These are phyloP conservation scores for Malurus alboscapulatus DNA, from an alignment of 2,113 vertebrate species.

Conservation along the genomic window DNA sequence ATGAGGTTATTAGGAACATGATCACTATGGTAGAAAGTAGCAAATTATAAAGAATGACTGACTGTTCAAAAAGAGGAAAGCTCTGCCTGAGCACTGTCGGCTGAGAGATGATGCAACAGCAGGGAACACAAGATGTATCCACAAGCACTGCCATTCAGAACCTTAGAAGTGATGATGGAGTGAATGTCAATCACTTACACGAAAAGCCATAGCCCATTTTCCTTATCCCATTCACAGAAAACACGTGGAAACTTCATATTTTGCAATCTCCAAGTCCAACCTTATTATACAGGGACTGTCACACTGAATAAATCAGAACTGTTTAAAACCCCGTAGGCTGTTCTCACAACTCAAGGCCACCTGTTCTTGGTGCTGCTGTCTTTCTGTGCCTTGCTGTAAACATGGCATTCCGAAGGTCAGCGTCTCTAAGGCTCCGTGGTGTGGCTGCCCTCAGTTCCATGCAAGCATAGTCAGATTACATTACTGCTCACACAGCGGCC, in stretches of 20 bases:
- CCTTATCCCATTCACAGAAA: conserved; percentile 8
- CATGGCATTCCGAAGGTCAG: conserved; percentile 1
- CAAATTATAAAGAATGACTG: not conserved
- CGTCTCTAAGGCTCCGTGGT: not conserved
- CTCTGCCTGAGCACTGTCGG: not conserved
- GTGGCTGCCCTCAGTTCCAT: not conserved
- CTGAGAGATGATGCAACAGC: not conserved
- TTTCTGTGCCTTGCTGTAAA: conserved; percentile 36
- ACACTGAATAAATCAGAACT: conserved; percentile 41
- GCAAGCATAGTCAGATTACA: not conserved
- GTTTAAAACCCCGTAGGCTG: conserved; percentile 49
- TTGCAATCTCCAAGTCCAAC: not conserved
- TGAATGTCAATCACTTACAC: not conserved
- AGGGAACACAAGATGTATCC: not conserved
- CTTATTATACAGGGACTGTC: conserved; percentile 37
- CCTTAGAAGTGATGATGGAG: not conserved
- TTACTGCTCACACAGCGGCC: not conserved
- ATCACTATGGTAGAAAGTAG: not conserved
- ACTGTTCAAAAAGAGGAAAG: not conserved
- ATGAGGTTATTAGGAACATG: not conserved
- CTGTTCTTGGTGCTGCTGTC: conserved; percentile 15
- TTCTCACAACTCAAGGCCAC: conserved; percentile 28
- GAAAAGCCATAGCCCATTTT: not conserved
- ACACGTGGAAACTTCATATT: not conserved
- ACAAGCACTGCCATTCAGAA: not conserved